Evolutionary conservation across 1,140 invertebrate genomes (phyloP), one percentile per base, ranked within the genome.

Genomic region (Ctenoplectra terminalis): DNA sequence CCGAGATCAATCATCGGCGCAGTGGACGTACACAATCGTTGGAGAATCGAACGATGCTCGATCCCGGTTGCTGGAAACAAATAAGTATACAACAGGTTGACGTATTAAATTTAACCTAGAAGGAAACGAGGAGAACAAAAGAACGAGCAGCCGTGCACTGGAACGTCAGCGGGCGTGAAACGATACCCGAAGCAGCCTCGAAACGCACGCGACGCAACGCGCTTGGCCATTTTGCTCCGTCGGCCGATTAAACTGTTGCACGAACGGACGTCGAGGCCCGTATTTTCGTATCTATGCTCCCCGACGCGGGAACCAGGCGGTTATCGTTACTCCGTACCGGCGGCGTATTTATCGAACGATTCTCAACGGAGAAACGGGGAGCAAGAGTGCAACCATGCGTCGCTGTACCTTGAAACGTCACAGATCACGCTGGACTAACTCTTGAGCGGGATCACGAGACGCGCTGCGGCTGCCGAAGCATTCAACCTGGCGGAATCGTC

Each of bases 351-450:
- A 73, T 79, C 58, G 70, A 23, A 46, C 77, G 58, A 72, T 46
- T 31, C 69, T 23, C n/a, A n/a, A 66, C 26, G 40, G 56, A 61
- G 29, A 43, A 40, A 50, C 79, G 69, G 58, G 40, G 52, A 82
- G 56, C 58, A 71, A 46, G 67, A 82, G 48, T 70, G 56, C 58
- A 63, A 81, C 73, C 69, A 85, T 74, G 75, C 75, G 81, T 72
- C 66, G 81, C 81, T 86, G 76, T 81, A 82, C 83, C 87, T 81
- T 78, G 60, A 83, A 81, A 89, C 83, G 85, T 76, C 88, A 80
- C 70, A 80, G 77, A 80, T 80, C 77, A 73, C 77, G 69, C 83
- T 82, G 87, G 81, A 89, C 81, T 67, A 82, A 85, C 83, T 82
- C 70, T 64, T 87, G 85, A 87, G 60, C 48, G 67, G 56, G 31